Base-by-base conservation (phyloP, 2,797 vertebrate genomes). In the Bovichtus diacanthus region DNA sequence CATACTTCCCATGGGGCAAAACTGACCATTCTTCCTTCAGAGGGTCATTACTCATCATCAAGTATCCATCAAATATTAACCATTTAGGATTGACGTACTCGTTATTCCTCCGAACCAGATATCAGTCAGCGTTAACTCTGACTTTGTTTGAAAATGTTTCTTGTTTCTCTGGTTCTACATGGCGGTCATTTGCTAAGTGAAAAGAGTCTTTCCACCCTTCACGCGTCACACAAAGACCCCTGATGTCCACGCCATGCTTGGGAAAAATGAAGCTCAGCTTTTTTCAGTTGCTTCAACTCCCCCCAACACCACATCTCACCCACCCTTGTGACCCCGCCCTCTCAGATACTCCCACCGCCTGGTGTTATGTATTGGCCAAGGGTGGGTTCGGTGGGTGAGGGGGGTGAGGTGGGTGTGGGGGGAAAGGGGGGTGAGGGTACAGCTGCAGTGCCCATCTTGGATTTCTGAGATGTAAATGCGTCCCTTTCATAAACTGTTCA, bases 391-490 rank as follows among this genome's bases (percentile, higher is more conserved):
- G 79, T 69, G 82, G 87, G 81, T 61, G 71, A 55, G 83, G 72
- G 74, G 78, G 73, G 29, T 41, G 66, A 31, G 31, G 39, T 74
- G 51, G 47, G 76, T 66, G 80, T 87, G 81, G 61, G 70, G 59
- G 82, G 69, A 50, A 70, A 47, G 62, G 8, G 73, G 81, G 68
- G 62, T 58, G 67, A 50, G 80, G 83, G 70, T 80, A 71, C 90
- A 94, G 94, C 93, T 93, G 91, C 70, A 87, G 81, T 36, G 72
- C 62, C 87, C 78, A 15, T 91, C 85, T 93, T 90, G 74, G 81
- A 93, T 92, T 80, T 90, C 90, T 85, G 87, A 82, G 81, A 92
- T 88, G 92, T 92, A 92, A 92, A 92, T 88, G 87, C 41, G 76
- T 62, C 68, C 86, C 88, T 93, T 94, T 93, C 89, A 85, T 83